phyloP scores from a whole-genome alignment of 2,113 vertebrate genomes.

The Poecilia latipinna region DNA sequence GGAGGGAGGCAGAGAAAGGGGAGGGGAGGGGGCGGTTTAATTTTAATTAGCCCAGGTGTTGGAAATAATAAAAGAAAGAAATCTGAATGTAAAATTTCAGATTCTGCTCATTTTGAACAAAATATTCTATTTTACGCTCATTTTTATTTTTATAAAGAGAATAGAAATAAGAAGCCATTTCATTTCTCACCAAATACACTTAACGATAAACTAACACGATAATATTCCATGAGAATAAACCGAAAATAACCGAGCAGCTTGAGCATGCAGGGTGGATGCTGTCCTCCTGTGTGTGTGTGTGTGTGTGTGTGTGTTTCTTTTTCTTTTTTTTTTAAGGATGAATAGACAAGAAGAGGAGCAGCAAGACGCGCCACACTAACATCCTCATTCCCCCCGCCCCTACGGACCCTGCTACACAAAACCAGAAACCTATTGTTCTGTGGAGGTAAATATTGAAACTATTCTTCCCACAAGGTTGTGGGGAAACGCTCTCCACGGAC shows the following conservation, averaged over 20 bases:
- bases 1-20: not conserved
- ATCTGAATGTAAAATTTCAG: not conserved
- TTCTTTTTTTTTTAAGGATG: not conserved
- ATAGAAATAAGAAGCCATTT: not conserved
- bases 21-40: not conserved
- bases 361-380: not conserved
- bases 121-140: not conserved
- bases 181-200: not conserved
- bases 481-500: conserved; percentile 27
- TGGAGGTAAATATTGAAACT: conserved; percentile 58
- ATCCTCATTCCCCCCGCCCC: conserved; percentile 25
- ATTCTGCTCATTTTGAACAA: not conserved
- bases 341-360: conserved; percentile 21
- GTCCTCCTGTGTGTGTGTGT: no score
- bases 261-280: not conserved
- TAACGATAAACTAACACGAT: not conserved
- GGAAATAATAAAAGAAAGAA: no score
- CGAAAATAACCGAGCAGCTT: not conserved
- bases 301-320: not conserved
- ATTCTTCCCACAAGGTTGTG: conserved; percentile 35
- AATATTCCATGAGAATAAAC: not conserved
- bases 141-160: not conserved
- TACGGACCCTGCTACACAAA: conserved; percentile 28
- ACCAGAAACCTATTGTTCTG: conserved; percentile 55
- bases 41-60: conserved; percentile 32